phyloP scores from a whole-genome alignment of 2,797 vertebrate species.

The Gadopsis bispinosus region DNA sequence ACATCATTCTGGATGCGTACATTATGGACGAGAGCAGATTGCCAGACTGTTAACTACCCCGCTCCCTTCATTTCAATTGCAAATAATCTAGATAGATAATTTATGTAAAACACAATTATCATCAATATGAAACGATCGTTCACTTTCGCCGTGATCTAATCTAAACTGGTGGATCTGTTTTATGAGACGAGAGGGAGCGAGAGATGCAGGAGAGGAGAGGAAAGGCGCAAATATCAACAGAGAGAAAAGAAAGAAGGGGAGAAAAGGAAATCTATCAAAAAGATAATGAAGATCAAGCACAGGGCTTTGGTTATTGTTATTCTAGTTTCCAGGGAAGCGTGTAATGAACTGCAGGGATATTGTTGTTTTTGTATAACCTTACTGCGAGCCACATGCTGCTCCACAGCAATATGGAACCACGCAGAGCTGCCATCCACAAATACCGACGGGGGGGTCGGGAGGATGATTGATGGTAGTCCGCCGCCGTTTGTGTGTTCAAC shows the following conservation, averaged over 20 bases:
- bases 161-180: conserved; percentile 75
- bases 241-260: conserved; percentile 32
- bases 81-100: conserved; percentile 79
- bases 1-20: conserved; percentile 52
- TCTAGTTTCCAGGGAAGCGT: conserved; percentile 81
- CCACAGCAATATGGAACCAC: conserved; percentile 49
- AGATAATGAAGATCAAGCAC: conserved; percentile 86
- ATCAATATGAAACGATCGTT: conserved; percentile 74
- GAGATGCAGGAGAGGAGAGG: conserved; percentile 26
- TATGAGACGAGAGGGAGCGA: conserved; percentile 69
- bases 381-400: conserved; percentile 49
- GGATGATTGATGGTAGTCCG: conserved; percentile 67
- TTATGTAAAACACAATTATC: conserved; percentile 82
- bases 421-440: conserved; percentile 59
- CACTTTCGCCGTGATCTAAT: conserved; percentile 59
- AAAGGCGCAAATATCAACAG: conserved; percentile 36
- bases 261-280: conserved; percentile 72
- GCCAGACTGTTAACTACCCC: conserved; percentile 68
- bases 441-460: conserved; percentile 23
- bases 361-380: conserved; percentile 75
- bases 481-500: conserved; percentile 64
- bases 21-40: conserved; percentile 67
- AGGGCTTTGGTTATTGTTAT: conserved; percentile 75
- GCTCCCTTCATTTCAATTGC: conserved; percentile 73
- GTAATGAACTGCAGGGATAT: conserved; percentile 83